Conservation (phyloP, 2,113 vertebrate genomes). For the Cynopterus brachyotis region DNA sequence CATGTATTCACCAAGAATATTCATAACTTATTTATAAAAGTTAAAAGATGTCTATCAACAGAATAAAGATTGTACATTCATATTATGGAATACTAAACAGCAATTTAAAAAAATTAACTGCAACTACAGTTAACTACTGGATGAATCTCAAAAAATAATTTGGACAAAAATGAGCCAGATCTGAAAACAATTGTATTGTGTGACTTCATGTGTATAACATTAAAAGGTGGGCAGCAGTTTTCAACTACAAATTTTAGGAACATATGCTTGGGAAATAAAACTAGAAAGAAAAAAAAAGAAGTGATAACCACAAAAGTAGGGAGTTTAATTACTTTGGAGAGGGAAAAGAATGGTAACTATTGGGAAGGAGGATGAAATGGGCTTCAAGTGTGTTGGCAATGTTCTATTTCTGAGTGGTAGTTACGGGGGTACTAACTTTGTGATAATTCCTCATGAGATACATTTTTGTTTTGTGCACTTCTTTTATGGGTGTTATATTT, state of each 20-base stretch:
- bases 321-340: background rate
- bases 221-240: background rate
- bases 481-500: background rate
- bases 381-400: background rate
- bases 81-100: background rate
- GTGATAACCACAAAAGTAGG: background rate
- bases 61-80: background rate
- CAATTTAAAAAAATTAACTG: background rate
- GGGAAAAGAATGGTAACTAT: background rate
- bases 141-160: slow-evolving; percentile 7
- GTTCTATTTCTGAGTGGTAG: background rate
- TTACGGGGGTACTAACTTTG: background rate
- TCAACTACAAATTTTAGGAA: background rate
- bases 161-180: background rate
- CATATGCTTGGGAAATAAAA: background rate
- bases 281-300: background rate
- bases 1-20: background rate
- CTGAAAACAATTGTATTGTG: background rate
- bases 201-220: background rate
- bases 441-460: background rate
- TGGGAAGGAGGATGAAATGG: background rate
- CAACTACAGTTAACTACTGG: background rate
- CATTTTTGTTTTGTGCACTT: background rate
- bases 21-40: background rate
- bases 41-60: background rate